Base-by-base conservation (phyloP, 2,797 vertebrate species). In the Choloepus didactylus region DNA sequence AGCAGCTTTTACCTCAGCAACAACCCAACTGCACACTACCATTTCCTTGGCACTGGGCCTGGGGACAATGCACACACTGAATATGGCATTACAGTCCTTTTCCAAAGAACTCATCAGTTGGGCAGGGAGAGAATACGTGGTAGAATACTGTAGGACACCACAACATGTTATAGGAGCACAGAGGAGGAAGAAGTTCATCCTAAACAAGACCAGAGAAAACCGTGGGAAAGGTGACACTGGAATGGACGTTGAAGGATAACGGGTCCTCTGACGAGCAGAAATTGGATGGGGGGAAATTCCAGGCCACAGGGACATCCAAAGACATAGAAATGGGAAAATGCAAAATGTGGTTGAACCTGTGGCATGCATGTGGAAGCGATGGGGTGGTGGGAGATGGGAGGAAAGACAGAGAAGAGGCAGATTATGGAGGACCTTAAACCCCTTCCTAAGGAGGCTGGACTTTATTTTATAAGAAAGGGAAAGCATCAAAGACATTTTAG, bases 301-400 rank as follows among this genome's bases (percentile, higher is more conserved):
- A 75, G n/a, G 44, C 27, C 23, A 79, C 54, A 83, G 35, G n/a
- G 51, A 92, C 87, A 3, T 12, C 29, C n/a, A 80, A 80, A 95
- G 64, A 64, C 44, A 81, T 10, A 49, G 41, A 89, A 85, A 27
- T 27, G 75, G 38, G 64, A 51, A 83, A 64, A 62, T 14, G 44
- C 31, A 66, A 23, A 54, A 25, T 2, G 12, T 11, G 62, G 51
- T 23, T 11, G 1, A 4, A 25, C 2, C 41, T 2, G 3, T 5
- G 5, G 27, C 51, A 6, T n/a, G 25, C 9, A n/a, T 76, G 25
- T 12, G 62, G 35, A 70, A 51, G 81, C 60, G 35, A 10, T 14
- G 27, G 29, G 2, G 9, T 29, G n/a, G 31, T 3, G 9, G 76
- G 9, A 87, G 31, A 12, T 1, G 0, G 6, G 70, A 67, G 8